Percentiles rank a stretch among this genome's conserved stretches.
Evolutionary conservation across 2,797 vertebrate species (phyloP).

Genomic region (Sparidentex hasta): DNA sequence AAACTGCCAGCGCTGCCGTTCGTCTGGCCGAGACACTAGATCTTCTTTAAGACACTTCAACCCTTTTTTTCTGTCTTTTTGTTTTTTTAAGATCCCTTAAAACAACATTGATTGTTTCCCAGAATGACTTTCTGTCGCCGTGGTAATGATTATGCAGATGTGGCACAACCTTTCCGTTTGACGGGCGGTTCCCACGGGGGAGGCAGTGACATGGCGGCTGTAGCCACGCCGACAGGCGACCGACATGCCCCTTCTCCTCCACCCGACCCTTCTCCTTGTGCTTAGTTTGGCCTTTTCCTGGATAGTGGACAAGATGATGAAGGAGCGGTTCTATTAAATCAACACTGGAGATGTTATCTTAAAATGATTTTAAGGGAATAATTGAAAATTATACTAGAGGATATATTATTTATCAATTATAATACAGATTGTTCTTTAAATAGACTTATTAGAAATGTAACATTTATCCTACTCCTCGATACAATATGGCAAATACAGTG

Average conservation of each 20-base stretch:
- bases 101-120: slow-evolving; percentile 87
- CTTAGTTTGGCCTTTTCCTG: slow-evolving; percentile 57
- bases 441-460: neutral
- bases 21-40: slow-evolving; percentile 58
- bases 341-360: neutral
- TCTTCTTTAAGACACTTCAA: slow-evolving; percentile 73
- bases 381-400: neutral
- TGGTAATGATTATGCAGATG: slow-evolving; percentile 86
- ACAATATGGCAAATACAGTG: too few species aligned
- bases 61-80: slow-evolving; percentile 46
- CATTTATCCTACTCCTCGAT: neutral
- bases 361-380: neutral
- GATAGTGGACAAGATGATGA: slow-evolving; percentile 25
- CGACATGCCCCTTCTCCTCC: slow-evolving; percentile 28
- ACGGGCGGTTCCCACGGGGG: slow-evolving; percentile 72
- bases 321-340: neutral
- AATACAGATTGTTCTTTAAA: neutral
- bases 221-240: slow-evolving; percentile 64
- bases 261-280: slow-evolving; percentile 29
- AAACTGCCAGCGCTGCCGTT: slow-evolving; percentile 68
- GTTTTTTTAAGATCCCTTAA: slow-evolving; percentile 79
- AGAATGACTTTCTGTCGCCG: slow-evolving; percentile 85
- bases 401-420: neutral
- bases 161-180: slow-evolving; percentile 84
- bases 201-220: slow-evolving; percentile 60